Evolutionary conservation across 2,113 vertebrate genomes (phyloP).

Genomic region (Myiozetetes cayanensis): DNA sequence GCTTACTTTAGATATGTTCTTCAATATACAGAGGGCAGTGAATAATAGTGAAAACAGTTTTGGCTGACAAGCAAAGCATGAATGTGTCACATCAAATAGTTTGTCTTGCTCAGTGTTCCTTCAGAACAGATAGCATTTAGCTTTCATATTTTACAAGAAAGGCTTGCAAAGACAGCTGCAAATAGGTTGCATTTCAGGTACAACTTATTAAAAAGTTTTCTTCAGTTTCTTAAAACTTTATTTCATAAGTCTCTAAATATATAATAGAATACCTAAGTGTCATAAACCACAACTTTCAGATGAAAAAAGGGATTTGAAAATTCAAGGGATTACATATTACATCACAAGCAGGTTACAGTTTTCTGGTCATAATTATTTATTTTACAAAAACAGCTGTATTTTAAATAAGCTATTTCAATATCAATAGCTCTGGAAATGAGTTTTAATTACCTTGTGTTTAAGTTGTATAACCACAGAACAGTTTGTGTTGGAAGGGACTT

Average conservation of each 20-base stretch:
- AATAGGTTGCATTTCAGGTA: not conserved
- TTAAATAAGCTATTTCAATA: not conserved
- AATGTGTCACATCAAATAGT: constrained; percentile 54
- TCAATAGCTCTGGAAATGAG: not conserved
- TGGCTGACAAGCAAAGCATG: constrained; percentile 60
- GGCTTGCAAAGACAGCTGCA: not conserved
- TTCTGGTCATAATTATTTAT: not conserved
- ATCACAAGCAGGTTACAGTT: not conserved
- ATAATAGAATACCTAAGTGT: not conserved
- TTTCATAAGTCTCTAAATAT: not conserved
- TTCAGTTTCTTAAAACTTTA: not conserved
- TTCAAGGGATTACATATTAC: not conserved
- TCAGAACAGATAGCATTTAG: constrained; percentile 23
- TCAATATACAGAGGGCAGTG: constrained; percentile 45
- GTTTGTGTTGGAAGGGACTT: not conserved
- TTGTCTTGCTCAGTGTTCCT: constrained; percentile 32
- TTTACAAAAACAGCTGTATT: not conserved
- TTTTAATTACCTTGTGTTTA: not conserved
- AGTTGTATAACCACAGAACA: not conserved
- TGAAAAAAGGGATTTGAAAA: not conserved
- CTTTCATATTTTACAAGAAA: constrained; percentile 5
- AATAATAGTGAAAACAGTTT: constrained; percentile 59
- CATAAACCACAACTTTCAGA: not conserved
- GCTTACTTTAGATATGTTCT: constrained; percentile 33
- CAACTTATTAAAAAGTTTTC: not conserved